Evolutionary conservation across 1,140 invertebrate species (phyloP), one percentile per base, ranked within the genome.

Genomic region (Philopotamus ludificatus): DNA sequence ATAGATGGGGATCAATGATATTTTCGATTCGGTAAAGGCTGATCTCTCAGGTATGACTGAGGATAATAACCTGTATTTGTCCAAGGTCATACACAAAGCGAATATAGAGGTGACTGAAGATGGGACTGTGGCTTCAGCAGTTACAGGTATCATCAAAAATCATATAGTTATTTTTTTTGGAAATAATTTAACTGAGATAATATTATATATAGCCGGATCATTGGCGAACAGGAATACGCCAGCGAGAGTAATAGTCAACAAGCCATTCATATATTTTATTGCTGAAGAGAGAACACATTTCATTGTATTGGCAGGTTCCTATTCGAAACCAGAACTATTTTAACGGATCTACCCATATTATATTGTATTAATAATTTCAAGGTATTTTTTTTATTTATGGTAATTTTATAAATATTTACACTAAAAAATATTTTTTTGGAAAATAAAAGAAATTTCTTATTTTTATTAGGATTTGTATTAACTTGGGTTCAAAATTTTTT

Each of bases 31-130:
- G 15, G 61, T 70, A 0, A 74, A 66, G 21, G 86, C 90, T 2
- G 83, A 90, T 73, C 25, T 66, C 4, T 10, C 21, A 3, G 12
- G 15, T 15, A 59, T 66, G 12, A 25, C 77, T 81, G 12, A 81
- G 82, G 18, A 85, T 89, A 45, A 73, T 81, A 3, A 72, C 8
- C 60, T 85, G 51, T 87, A 71, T 78, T 78, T 83, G 68, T 89
- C 72, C 67, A 81, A 74, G 73, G 77, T 81, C 4, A 72, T 91
- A 9, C 92, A 94, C 71, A 90, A 91, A 73, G 87, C 89, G n/a
- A 87, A 86, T 70, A 89, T 95, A 71, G 87, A 91, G 70, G 87
- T 94, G 0, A 87, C 89, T 63, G 92, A 94, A 76, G 83, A 91
- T 71, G 92, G 92, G 16, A 92, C 87, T 12, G 82, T 86, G 25